A percentile compares a stretch with the other conserved stretches of the same genome.
Evolutionary conservation across 2,888 invertebrate species (phyloP).

Genomic region (Clivina fossor): DNA sequence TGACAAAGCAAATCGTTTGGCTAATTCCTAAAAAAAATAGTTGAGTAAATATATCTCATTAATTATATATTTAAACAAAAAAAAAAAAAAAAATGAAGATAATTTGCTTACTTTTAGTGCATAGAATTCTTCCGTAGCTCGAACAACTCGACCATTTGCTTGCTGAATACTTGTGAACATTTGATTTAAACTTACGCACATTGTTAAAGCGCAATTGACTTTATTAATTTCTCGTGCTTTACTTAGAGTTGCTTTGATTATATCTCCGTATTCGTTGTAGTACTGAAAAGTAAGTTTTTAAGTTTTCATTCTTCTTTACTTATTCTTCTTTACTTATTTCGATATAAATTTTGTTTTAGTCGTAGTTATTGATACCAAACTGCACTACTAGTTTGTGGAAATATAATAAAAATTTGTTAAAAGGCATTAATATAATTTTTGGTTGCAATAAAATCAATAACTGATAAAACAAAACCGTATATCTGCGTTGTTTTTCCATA

Average conservation of each 20-base stretch:
- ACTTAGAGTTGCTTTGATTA: conserved; percentile 93
- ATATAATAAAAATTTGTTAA: no score
- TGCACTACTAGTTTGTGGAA: no score
- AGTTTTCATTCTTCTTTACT: background rate
- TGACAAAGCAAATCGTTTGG: conserved; percentile 93
- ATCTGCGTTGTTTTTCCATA: no score
- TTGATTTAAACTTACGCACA: conserved; percentile 88
- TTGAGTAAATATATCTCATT: background rate
- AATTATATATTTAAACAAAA: background rate
- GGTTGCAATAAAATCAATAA: no score
- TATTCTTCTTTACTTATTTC: no score
- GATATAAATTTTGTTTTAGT: no score
- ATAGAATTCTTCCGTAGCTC: conserved; percentile 73
- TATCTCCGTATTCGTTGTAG: conserved; percentile 98
- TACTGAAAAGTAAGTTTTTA: conserved; percentile 59
- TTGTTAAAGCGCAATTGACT: conserved; percentile 91
- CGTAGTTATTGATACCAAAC: no score
- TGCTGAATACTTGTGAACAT: conserved; percentile 75
- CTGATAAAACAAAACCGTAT: no score
- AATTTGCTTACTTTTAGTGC: conserved; percentile 82
- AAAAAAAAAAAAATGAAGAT: conserved; percentile 3
- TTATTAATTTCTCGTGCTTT: conserved; percentile 98
- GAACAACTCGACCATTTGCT: conserved; percentile 46
- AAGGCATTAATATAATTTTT: no score
- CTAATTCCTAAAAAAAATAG: conserved; percentile 71